A percentile compares a stretch with the other conserved stretches of the same genome.
Conservation (phyloP, 2,113 vertebrate genomes). For the Nothobranchius furzeri region DNA sequence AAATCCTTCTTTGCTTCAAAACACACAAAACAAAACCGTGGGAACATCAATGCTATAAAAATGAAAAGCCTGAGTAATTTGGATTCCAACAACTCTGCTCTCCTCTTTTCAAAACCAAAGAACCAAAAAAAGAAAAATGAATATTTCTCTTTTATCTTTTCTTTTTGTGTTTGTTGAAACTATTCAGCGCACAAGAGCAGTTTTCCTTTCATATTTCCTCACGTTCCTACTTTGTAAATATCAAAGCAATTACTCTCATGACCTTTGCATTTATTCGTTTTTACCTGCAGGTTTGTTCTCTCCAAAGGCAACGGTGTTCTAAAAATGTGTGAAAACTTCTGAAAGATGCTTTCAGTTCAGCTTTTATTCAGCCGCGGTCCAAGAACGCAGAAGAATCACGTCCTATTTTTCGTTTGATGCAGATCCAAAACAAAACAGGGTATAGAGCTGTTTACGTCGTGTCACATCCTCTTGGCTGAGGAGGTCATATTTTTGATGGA, state of each 20-base stretch:
- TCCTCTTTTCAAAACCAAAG: no score
- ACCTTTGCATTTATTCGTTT: not conserved
- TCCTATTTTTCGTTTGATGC: not conserved
- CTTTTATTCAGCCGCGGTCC: conserved; percentile 5
- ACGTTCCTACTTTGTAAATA: conserved; percentile 1
- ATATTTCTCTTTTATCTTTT: not conserved
- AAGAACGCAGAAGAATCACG: not conserved
- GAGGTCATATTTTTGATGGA: conserved; percentile 49
- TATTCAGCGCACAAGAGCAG: not conserved
- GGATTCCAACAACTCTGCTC: no score
- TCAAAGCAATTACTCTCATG: not conserved
- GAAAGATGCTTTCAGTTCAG: not conserved
- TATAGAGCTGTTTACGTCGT: conserved; percentile 9
- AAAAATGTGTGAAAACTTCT: not conserved
- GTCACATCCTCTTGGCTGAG: conserved; percentile 7
- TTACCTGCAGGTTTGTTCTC: conserved; percentile 1
- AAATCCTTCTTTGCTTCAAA: no score
- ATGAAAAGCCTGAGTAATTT: no score
- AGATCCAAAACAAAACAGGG: not conserved
- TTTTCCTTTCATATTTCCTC: not conserved
- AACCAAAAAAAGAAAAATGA: no score
- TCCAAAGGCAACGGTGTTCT: not conserved
- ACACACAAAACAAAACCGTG: no score
- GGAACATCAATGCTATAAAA: no score
- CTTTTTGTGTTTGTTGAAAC: not conserved